Percentiles rank a stretch among this genome's conserved stretches.
phyloP scores from a whole-genome alignment of 2,888 invertebrate species.

The Kuschelorhynchus macadamiae region DNA sequence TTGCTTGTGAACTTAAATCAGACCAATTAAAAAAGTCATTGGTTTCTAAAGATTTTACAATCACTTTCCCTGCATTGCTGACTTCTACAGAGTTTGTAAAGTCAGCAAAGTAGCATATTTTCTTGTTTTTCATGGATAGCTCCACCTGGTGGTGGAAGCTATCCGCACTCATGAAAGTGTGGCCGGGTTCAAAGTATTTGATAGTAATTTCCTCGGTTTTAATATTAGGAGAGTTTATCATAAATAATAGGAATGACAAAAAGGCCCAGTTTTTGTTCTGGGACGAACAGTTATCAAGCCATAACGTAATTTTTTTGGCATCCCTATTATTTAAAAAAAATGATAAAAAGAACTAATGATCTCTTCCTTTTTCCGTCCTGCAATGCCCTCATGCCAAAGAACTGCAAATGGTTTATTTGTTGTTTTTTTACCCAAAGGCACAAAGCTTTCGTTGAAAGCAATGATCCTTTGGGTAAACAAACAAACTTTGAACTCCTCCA shows the following conservation, averaged over 20 bases:
- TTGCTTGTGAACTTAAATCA: not conserved
- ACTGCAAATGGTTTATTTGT: slow-evolving; percentile 24
- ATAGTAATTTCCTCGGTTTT: slow-evolving; percentile 5
- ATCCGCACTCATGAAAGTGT: too few relatives aligned
- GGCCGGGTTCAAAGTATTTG: slow-evolving; percentile 27
- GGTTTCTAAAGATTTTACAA: not conserved
- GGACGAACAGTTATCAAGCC: too few relatives aligned
- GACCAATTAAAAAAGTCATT: slow-evolving; percentile 1
- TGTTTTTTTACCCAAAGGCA: slow-evolving; percentile 29
- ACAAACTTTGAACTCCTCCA: slow-evolving; percentile 30
- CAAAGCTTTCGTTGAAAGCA: slow-evolving; percentile 40
- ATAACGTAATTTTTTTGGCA: slow-evolving; percentile 17
- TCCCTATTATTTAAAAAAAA: slow-evolving; percentile 34
- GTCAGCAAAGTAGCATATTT: slow-evolving; percentile 1
- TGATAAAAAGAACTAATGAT: slow-evolving; percentile 29
- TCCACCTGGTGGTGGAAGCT: slow-evolving; percentile 23
- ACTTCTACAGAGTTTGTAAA: not conserved
- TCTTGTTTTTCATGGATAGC: slow-evolving; percentile 9
- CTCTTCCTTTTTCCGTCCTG: too few relatives aligned
- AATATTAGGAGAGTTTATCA: slow-evolving; percentile 7
- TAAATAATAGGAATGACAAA: slow-evolving; percentile 42
- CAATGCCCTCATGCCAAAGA: slow-evolving; percentile 38
- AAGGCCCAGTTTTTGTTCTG: slow-evolving; percentile 40
- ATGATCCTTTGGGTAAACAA: slow-evolving; percentile 30
- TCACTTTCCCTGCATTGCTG: not conserved